Conservation (phyloP, 1,140 invertebrate genomes). For the Neodiprion fabricii region DNA sequence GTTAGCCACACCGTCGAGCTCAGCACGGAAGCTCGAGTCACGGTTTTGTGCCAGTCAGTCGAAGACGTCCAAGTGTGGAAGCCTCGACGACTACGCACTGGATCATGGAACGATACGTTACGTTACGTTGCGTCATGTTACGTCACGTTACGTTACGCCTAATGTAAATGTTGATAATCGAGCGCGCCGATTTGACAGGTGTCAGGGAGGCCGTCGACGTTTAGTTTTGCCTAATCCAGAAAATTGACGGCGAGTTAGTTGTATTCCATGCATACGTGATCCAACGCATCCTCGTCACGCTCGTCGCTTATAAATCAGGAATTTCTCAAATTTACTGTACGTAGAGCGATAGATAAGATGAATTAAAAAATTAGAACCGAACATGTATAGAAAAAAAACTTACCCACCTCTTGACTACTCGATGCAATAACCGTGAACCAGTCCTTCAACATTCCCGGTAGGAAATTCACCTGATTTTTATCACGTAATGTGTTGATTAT, state of each 20-base stretch:
- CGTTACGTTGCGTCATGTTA: background rate
- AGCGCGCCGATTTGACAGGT: background rate
- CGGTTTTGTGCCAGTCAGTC: background rate
- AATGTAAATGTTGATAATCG: too few species aligned
- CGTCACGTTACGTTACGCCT: background rate
- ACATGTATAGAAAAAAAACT: slow-evolving; percentile 38
- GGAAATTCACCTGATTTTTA: slow-evolving; percentile 1
- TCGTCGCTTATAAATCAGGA: background rate
- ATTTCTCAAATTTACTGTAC: background rate
- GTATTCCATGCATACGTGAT: background rate
- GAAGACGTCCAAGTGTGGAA: background rate
- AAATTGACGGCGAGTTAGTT: background rate
- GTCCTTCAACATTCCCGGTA: slow-evolving; percentile 56
- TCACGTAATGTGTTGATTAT: background rate
- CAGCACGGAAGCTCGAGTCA: background rate
- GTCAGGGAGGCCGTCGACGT: background rate
- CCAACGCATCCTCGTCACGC: background rate
- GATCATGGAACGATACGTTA: slow-evolving; percentile 27
- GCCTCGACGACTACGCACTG: slow-evolving; percentile 20
- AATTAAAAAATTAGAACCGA: background rate
- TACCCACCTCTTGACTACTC: slow-evolving; percentile 56
- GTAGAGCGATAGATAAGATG: background rate
- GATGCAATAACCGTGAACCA: slow-evolving; percentile 48
- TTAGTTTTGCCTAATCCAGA: background rate
- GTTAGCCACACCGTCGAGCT: slow-evolving; percentile 12